These are phyloP conservation scores for Silurus asotus DNA, from an alignment of 2,113 vertebrate genomes.

Conservation along the genomic window DNA sequence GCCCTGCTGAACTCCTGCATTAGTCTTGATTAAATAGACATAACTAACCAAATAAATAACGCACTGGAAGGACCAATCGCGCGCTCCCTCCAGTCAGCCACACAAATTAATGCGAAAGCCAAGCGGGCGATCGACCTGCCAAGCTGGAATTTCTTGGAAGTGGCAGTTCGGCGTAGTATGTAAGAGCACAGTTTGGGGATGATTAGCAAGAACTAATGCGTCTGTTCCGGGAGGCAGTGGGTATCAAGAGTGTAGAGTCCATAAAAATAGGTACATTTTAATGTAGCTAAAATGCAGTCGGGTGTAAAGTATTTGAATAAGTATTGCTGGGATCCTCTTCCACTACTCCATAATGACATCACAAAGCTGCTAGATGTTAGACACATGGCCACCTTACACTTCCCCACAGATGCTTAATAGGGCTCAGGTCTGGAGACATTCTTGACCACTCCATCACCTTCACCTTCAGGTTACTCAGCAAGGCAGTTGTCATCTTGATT, in stretches of 20 bases:
- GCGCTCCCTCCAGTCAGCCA: conserved; percentile 47
- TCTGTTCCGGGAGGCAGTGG: conserved; percentile 52
- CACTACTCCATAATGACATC: no score
- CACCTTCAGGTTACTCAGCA: no score
- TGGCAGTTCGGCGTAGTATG: conserved; percentile 51
- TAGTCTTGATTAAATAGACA: conserved; percentile 70
- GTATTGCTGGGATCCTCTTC: no score
- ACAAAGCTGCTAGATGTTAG: no score
- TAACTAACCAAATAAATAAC: conserved; percentile 66
- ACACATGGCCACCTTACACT: no score
- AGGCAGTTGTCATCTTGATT: no score
- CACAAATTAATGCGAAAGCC: conserved; percentile 63
- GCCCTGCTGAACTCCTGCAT: conserved; percentile 59
- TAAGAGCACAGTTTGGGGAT: conserved; percentile 54
- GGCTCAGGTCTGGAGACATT: no score
- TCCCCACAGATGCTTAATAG: no score
- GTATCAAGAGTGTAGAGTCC: not conserved
- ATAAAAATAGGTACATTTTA: no score
- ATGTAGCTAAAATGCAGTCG: no score
- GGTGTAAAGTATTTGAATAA: no score
- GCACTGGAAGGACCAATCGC: conserved; percentile 46
- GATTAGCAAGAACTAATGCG: conserved; percentile 64
- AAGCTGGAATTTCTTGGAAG: conserved; percentile 66
- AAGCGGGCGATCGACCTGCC: conserved; percentile 60
- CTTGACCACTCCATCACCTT: no score